Evolutionary conservation across 2,113 vertebrate genomes (phyloP).

Genomic region (Falco punctatus): DNA sequence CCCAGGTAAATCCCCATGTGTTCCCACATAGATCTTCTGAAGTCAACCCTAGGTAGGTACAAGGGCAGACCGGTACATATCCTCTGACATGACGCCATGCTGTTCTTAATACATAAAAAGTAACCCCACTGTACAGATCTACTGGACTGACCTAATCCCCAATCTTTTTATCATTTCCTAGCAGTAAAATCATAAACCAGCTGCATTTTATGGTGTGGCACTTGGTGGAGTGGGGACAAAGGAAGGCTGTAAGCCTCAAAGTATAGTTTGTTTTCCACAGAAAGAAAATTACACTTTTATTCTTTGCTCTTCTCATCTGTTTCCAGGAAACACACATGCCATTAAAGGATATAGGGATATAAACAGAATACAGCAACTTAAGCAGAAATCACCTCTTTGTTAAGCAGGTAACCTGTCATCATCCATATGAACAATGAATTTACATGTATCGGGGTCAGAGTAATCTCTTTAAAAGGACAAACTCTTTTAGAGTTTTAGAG

Average conservation of each 20-base stretch:
- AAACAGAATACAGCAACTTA: not conserved
- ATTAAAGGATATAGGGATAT: not conserved
- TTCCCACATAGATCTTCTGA: not conserved
- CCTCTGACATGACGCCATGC: not conserved
- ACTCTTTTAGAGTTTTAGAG: not conserved
- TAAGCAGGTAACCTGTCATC: not conserved
- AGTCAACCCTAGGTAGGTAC: not conserved
- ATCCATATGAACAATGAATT: not conserved
- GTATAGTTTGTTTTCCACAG: not conserved
- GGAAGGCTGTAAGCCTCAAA: not conserved
- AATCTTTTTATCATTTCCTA: not conserved
- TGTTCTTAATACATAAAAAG: not conserved
- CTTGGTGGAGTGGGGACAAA: not conserved
- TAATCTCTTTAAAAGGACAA: not conserved
- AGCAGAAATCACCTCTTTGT: conserved; percentile 6
- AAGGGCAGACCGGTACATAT: not conserved
- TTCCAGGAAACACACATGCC: conserved; percentile 25
- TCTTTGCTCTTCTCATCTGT: not conserved
- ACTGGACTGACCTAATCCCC: not conserved
- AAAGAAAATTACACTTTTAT: conserved; percentile 15
- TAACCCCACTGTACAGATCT: not conserved
- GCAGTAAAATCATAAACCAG: not conserved
- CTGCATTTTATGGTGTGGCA: not conserved
- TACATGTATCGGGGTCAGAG: not conserved
- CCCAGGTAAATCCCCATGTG: not conserved